Percentiles rank a stretch among this genome's conserved stretches.
Evolutionary conservation across 2,113 vertebrate genomes (phyloP).

Genomic region (Jacana jacana): DNA sequence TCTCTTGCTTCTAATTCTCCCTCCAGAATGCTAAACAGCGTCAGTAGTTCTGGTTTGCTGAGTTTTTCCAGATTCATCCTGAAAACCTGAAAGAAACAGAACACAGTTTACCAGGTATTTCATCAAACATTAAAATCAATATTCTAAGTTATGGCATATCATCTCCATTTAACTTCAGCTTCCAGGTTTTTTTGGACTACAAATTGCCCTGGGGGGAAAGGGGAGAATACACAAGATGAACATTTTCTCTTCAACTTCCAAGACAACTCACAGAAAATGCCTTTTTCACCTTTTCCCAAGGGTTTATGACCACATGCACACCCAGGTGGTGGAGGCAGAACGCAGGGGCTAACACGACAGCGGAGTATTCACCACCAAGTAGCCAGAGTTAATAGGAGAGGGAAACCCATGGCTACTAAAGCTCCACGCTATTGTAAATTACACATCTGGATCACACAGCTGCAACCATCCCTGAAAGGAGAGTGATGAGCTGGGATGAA

Average conservation of each 20-base stretch:
- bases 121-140: neutral
- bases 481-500: neutral
- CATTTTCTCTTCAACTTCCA: neutral
- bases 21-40: constrained; percentile 94
- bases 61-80: constrained; percentile 95
- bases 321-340: neutral
- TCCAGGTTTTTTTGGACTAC: neutral
- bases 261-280: neutral
- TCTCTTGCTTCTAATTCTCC: constrained; percentile 96
- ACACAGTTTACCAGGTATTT: neutral
- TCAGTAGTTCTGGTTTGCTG: constrained; percentile 91
- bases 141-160: neutral
- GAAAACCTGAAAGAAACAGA: constrained; percentile 77
- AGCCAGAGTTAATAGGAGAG: neutral
- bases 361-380: neutral
- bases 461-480: neutral
- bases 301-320: neutral
- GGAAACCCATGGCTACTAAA: neutral
- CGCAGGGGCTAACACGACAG: accelerated
- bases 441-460: neutral
- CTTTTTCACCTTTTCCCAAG: constrained; percentile 26
- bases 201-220: neutral
- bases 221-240: neutral
- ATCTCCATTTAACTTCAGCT: neutral
- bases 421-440: neutral